Evolutionary conservation across 2,888 invertebrate genomes (phyloP).

Genomic region (Agrochola litura): DNA sequence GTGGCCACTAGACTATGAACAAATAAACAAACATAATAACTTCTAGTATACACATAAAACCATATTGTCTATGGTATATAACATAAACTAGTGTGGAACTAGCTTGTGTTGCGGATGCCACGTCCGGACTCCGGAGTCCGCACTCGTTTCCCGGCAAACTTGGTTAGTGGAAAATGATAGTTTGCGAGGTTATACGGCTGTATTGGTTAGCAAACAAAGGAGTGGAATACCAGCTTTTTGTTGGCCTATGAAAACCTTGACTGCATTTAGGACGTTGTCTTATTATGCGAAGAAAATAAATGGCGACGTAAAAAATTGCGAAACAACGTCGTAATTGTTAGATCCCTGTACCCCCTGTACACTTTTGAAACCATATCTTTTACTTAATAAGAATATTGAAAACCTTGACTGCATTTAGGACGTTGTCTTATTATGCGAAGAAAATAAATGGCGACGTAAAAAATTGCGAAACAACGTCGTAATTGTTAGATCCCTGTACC

Average conservation of each 20-base stretch:
- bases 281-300: not conserved
- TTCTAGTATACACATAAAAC: slow-evolving; percentile 39
- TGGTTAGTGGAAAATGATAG: slow-evolving; percentile 33
- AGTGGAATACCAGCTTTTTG: not conserved
- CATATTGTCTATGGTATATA: slow-evolving; percentile 30
- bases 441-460: not conserved
- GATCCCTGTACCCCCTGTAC: not conserved
- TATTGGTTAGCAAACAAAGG: not conserved
- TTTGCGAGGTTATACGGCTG: slow-evolving; percentile 5
- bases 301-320: not conserved
- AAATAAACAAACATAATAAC: slow-evolving; percentile 34
- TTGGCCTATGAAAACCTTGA: not conserved
- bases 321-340: not conserved
- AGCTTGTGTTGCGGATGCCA: slow-evolving; percentile 32
- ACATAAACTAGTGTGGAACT: slow-evolving; percentile 42
- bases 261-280: not conserved
- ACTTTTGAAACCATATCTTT: not conserved
- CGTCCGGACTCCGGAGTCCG: slow-evolving; percentile 42
- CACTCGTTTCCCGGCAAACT: slow-evolving; percentile 41
- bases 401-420: not conserved
- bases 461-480: not conserved
- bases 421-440: not conserved
- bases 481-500: not conserved
- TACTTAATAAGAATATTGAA: no score
- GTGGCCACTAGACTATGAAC: slow-evolving; percentile 26